Percentiles rank a stretch among this genome's conserved stretches.
Conservation (phyloP, 2,113 vertebrate genomes). For the Cyphomyrus discorhynchus region DNA sequence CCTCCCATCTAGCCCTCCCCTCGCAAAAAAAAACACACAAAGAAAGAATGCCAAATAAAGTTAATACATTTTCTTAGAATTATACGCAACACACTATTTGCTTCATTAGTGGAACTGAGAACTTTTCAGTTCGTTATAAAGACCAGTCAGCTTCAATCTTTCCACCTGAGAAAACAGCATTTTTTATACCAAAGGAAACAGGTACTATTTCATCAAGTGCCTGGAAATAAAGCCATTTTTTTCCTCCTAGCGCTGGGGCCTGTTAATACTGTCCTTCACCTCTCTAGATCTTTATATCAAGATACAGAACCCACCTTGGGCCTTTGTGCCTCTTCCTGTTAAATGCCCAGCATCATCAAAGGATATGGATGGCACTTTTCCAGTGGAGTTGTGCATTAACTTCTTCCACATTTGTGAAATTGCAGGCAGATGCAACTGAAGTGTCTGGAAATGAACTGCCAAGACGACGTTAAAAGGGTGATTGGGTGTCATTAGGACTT, state of each 20-base stretch:
- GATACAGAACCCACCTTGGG: constrained; percentile 26
- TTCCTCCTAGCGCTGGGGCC: constrained; percentile 65
- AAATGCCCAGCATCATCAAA: constrained; percentile 81
- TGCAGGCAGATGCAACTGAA: constrained; percentile 99
- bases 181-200: constrained; percentile 68
- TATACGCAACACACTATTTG: constrained; percentile 64
- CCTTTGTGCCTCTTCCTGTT: constrained; percentile 36
- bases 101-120: constrained; percentile 67
- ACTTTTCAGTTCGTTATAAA: constrained; percentile 62
- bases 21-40: constrained; percentile 39
- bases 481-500: constrained; percentile 99
- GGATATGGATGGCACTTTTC: constrained; percentile 82
- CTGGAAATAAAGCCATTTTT: constrained; percentile 72
- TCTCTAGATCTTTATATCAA: background rate
- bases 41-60: constrained; percentile 55
- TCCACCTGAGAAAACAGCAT: constrained; percentile 58
- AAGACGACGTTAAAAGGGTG: constrained; percentile 99
- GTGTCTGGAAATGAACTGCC: constrained; percentile 99
- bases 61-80: constrained; percentile 57
- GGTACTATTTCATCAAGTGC: constrained; percentile 88
- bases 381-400: constrained; percentile 83
- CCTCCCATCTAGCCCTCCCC: constrained; percentile 53
- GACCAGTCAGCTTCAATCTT: constrained; percentile 33
- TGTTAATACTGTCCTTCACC: constrained; percentile 55
- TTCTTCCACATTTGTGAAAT: constrained; percentile 99